Evolutionary conservation across 2,113 vertebrate genomes (phyloP).

Genomic region (Sclerurus mexicanus): DNA sequence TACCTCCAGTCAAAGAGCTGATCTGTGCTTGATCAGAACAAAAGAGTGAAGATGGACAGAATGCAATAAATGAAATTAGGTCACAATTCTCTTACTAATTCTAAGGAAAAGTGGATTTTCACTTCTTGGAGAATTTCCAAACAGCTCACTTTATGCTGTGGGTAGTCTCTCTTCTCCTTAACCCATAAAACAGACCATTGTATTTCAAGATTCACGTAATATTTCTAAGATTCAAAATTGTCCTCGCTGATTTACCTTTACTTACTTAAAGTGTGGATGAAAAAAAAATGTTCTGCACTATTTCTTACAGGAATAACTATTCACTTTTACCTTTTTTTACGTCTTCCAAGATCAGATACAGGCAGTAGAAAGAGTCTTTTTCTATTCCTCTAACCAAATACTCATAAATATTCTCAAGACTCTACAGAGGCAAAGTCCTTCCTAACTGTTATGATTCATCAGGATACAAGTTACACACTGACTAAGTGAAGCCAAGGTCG

Average conservation of each 20-base stretch:
- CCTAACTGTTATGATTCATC: neutral
- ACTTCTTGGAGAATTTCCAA: neutral
- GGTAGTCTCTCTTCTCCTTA: neutral
- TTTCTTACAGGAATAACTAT: neutral
- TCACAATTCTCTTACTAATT: neutral
- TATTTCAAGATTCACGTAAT: neutral
- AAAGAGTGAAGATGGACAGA: neutral
- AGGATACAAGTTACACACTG: neutral
- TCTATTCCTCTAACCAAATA: neutral
- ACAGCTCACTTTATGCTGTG: neutral
- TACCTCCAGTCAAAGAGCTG: neutral
- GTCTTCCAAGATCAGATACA: neutral
- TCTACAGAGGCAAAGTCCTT: neutral
- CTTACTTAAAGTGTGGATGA: neutral
- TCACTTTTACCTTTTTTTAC: neutral
- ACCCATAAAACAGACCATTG: neutral
- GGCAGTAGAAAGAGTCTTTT: neutral
- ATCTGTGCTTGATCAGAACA: neutral
- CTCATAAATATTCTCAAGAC: neutral
- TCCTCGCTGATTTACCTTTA: neutral
- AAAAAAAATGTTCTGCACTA: neutral
- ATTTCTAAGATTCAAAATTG: neutral
- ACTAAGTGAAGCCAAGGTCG: neutral
- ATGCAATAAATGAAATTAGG: neutral
- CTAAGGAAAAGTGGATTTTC: neutral